phyloP scores from a whole-genome alignment of 2,113 vertebrate genomes.

The Peromyscus leucopus region DNA sequence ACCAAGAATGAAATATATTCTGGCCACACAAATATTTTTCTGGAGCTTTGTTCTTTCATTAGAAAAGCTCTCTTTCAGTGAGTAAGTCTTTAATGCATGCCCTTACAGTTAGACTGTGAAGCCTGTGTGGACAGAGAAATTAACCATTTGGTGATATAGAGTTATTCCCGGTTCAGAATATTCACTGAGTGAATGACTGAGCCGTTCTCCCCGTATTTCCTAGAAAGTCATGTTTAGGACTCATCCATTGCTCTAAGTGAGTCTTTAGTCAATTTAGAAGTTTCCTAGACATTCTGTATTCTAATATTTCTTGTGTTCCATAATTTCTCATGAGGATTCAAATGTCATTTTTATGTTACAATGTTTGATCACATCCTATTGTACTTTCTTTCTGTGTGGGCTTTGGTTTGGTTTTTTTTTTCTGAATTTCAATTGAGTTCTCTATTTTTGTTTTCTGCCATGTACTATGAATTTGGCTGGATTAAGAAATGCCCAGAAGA shows the following conservation, averaged over 20 bases:
- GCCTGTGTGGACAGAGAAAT: neutral
- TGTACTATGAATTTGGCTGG: neutral
- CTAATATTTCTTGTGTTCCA: neutral
- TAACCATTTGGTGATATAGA: neutral
- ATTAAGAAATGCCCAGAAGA: neutral
- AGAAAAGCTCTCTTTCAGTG: neutral
- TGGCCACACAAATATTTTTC: neutral
- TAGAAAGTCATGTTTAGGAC: neutral
- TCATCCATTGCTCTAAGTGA: neutral
- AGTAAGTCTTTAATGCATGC: neutral
- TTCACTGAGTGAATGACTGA: neutral
- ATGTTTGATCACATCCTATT: neutral
- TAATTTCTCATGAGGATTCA: neutral
- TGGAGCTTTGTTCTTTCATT: neutral
- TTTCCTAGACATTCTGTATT: neutral
- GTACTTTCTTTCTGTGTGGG: neutral
- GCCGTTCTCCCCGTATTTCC: neutral
- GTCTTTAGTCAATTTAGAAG: neutral
- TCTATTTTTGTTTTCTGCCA: neutral
- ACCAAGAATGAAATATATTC: neutral
- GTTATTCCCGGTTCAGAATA: neutral
- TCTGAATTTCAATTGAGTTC: neutral
- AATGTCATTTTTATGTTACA: neutral
- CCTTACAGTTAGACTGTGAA: neutral
- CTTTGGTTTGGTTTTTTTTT: slow-evolving; percentile 22